These are phyloP conservation scores for Zootoca vivipara DNA, from an alignment of 2,113 vertebrate species.

Conservation along the genomic window DNA sequence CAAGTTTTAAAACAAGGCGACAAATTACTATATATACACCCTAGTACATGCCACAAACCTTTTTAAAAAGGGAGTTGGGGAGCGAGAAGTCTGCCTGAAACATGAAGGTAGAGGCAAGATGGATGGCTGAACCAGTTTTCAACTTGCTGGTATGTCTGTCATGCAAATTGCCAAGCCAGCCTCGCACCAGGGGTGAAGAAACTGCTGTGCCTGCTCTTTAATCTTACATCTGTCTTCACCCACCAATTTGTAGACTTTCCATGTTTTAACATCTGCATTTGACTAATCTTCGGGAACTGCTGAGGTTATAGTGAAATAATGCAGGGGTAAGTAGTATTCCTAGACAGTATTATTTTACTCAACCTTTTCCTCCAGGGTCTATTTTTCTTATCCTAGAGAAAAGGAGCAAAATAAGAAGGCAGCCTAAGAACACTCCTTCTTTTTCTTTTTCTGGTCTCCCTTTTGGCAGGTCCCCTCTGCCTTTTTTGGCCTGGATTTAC, in stretches of 20 bases:
- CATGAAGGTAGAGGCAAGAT: background rate
- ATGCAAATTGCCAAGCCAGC: background rate
- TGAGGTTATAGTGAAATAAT: constrained; percentile 18
- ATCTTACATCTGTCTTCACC: background rate
- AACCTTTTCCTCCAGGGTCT: constrained; percentile 10
- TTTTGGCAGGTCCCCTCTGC: constrained; percentile 46
- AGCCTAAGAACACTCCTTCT: constrained; percentile 14
- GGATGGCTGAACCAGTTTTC: background rate
- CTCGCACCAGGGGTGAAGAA: background rate
- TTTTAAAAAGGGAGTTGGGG: background rate
- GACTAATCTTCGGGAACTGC: constrained; percentile 26
- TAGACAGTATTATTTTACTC: constrained; percentile 17
- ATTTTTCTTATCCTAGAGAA: background rate
- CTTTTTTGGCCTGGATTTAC: constrained; percentile 52
- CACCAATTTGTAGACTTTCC: constrained; percentile 2
- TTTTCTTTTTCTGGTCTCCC: constrained; percentile 46
- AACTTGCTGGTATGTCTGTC: background rate
- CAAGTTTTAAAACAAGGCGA: background rate
- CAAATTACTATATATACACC: background rate
- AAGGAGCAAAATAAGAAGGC: constrained; percentile 15
- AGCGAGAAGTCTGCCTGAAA: background rate
- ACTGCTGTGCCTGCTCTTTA: background rate
- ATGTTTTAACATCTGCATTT: constrained; percentile 14
- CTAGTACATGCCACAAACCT: background rate
- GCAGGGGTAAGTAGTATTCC: constrained; percentile 24